A percentile compares a stretch with the other conserved stretches of the same genome.
Conservation (phyloP, 2,113 vertebrate genomes). For the Pampusana beccarii region DNA sequence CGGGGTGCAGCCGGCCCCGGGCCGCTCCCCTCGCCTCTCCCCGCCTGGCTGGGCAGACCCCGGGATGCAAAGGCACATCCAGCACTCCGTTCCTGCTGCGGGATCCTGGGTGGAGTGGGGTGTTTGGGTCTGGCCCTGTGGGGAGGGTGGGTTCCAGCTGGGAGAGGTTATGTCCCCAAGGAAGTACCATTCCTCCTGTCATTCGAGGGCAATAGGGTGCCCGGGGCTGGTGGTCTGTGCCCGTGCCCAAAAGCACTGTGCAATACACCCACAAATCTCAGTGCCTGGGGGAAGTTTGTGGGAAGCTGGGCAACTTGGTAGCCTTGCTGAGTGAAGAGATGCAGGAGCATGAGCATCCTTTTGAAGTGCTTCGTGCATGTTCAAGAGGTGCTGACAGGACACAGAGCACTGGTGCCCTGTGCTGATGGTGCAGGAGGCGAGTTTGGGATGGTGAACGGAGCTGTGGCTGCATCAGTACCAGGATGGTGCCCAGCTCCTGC, state of each 20-base stretch:
- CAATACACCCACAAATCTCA: not conserved
- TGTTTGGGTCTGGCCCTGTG: accelerated
- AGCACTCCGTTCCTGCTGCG: not conserved
- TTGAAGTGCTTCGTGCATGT: not conserved
- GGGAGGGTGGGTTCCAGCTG: not conserved
- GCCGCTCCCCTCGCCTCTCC: not conserved
- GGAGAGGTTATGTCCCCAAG: accelerated
- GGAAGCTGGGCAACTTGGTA: accelerated
- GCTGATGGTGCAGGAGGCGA: not conserved
- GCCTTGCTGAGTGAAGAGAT: not conserved
- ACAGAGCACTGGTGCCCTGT: accelerated
- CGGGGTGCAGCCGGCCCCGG: accelerated
- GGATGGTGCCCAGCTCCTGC: not conserved
- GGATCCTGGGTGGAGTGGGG: accelerated
- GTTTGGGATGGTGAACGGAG: not conserved
- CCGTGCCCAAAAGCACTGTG: accelerated
- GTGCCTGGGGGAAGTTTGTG: no score
- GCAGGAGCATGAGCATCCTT: not conserved
- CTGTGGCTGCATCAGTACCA: not conserved
- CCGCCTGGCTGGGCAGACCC: not conserved
- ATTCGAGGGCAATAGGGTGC: not conserved
- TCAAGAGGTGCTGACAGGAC: not conserved
- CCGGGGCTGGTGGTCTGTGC: accelerated
- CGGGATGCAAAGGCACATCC: not conserved
- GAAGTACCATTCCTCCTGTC: accelerated